phyloP scores from a whole-genome alignment of 2,888 invertebrate species.

The Diplazon laetatorius region DNA sequence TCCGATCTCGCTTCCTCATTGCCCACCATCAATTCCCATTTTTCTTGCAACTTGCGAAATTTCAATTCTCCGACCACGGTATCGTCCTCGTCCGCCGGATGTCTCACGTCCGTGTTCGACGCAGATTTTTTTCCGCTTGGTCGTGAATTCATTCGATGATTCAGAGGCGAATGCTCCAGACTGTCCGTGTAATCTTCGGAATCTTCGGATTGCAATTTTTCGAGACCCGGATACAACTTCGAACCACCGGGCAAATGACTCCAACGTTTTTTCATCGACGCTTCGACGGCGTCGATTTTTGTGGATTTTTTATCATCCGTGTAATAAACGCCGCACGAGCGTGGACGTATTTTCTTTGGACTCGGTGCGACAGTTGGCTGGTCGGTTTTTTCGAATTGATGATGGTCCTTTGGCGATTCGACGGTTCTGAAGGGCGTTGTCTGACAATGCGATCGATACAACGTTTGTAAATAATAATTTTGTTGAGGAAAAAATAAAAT shows the following conservation, averaged over 20 bases:
- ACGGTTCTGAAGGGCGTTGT: slow-evolving; percentile 69
- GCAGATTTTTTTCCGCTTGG: slow-evolving; percentile 72
- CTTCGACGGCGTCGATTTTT: slow-evolving; percentile 83
- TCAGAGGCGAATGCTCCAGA: slow-evolving; percentile 85
- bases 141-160: slow-evolving; percentile 66
- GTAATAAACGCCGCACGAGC: slow-evolving; percentile 87
- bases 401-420: slow-evolving; percentile 67
- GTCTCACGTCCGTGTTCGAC: slow-evolving; percentile 76
- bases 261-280: slow-evolving; percentile 87
- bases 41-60: slow-evolving; percentile 90
- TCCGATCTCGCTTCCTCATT: slow-evolving; percentile 81
- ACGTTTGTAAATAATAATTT: slow-evolving; percentile 13
- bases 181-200: slow-evolving; percentile 90
- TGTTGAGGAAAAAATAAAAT: not conserved
- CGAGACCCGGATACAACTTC: slow-evolving; percentile 89
- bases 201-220: slow-evolving; percentile 87
- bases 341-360: slow-evolving; percentile 85
- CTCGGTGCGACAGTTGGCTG: slow-evolving; percentile 69
- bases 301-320: slow-evolving; percentile 83
- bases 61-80: slow-evolving; percentile 85
- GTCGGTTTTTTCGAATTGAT: slow-evolving; percentile 68
- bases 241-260: slow-evolving; percentile 87
- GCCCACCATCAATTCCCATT: slow-evolving; percentile 91
- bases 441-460: slow-evolving; percentile 57
- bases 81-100: slow-evolving; percentile 70